Evolutionary conservation across 2,888 invertebrate species (phyloP).

Genomic region (Rhingia rostrata): DNA sequence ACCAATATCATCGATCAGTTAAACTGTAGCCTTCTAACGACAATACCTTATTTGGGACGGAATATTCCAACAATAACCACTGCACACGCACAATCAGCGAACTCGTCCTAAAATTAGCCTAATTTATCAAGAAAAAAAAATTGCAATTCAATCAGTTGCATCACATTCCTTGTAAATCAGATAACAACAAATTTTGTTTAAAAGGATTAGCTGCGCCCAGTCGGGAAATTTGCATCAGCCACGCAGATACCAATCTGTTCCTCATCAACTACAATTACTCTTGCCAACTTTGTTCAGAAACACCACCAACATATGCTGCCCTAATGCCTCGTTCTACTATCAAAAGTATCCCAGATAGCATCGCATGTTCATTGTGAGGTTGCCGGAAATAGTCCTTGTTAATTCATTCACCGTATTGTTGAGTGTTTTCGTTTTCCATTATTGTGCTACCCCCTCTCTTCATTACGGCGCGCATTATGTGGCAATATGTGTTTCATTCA

Average conservation of each 20-base stretch:
- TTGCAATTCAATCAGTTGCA: too few relatives aligned
- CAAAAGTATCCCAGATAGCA: conserved; percentile 54
- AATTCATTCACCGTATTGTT: conserved; percentile 66
- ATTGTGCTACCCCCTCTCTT: conserved; percentile 36
- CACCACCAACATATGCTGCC: conserved; percentile 57
- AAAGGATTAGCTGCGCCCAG: too few relatives aligned
- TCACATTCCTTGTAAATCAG: too few relatives aligned
- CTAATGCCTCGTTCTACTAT: conserved; percentile 21
- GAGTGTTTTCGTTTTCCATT: conserved; percentile 44
- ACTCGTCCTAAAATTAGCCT: too few relatives aligned
- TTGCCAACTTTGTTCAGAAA: conserved; percentile 30
- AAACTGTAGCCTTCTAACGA: too few relatives aligned
- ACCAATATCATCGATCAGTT: too few relatives aligned
- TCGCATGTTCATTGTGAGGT: conserved; percentile 52
- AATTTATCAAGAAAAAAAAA: too few relatives aligned
- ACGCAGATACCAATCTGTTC: neutral
- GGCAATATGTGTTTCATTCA: conserved; percentile 62
- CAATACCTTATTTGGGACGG: too few relatives aligned
- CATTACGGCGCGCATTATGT: conserved; percentile 53
- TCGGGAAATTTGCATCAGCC: neutral
- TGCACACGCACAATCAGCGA: too few relatives aligned
- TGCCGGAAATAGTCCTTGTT: conserved; percentile 72
- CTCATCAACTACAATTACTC: conserved; percentile 37
- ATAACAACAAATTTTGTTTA: too few relatives aligned
- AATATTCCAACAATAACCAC: too few relatives aligned